Evolutionary conservation across 2,888 invertebrate genomes (phyloP).

Genomic region (Mythimna impura): DNA sequence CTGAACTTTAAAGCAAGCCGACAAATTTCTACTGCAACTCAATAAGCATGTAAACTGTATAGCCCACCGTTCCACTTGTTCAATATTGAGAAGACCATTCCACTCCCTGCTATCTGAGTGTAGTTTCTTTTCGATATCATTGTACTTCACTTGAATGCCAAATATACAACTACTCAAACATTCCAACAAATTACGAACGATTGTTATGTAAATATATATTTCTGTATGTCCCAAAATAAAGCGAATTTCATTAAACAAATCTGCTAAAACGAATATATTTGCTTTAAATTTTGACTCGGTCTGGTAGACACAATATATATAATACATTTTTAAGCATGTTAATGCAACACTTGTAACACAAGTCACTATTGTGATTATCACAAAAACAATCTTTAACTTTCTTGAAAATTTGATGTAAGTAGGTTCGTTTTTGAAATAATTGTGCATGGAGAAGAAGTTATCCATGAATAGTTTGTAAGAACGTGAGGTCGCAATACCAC

Average conservation of each 20-base stretch:
- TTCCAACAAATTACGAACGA: constrained; percentile 4
- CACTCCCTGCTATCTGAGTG: neutral
- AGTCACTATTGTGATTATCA: neutral
- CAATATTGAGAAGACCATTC: neutral
- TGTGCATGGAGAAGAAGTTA: constrained; percentile 16
- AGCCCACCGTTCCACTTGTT: constrained; percentile 10
- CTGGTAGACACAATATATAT: no score
- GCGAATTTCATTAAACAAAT: neutral
- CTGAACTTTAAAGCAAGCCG: constrained; percentile 17
- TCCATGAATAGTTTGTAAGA: constrained; percentile 4
- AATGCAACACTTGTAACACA: neutral
- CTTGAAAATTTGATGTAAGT: constrained; percentile 5
- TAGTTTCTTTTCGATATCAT: neutral
- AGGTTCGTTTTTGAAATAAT: constrained; percentile 2
- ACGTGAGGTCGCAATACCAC: neutral
- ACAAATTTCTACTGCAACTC: constrained; percentile 29
- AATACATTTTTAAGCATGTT: neutral
- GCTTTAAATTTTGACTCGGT: no score
- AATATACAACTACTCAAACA: constrained; percentile 19
- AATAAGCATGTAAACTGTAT: constrained; percentile 21
- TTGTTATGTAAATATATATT: constrained; percentile 16
- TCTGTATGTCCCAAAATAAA: constrained; percentile 22
- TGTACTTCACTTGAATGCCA: constrained; percentile 2
- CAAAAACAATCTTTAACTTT: constrained; percentile 6
- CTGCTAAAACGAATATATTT: neutral